A percentile compares a stretch with the other conserved stretches of the same genome.
Evolutionary conservation across 1,140 invertebrate genomes (phyloP).

Genomic region (Drosophila orosa): DNA sequence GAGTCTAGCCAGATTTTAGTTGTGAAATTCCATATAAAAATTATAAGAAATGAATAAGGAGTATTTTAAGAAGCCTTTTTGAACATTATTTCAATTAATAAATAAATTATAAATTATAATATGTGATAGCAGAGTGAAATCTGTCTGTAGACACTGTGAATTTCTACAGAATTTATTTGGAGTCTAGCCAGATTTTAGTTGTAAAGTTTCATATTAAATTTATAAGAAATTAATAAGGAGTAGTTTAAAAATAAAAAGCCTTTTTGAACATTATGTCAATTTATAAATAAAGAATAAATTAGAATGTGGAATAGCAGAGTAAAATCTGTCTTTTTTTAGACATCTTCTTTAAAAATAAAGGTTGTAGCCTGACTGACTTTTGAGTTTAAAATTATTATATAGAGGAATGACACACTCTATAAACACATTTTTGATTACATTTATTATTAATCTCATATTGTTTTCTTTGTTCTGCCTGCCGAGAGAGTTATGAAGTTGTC

Average conservation of each 20-base stretch:
- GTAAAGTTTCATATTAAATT: neutral
- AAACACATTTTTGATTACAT: neutral
- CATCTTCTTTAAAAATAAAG: neutral
- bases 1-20: too few species aligned
- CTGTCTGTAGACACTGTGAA: too few species aligned
- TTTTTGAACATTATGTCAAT: too few species aligned
- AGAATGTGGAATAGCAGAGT: too few species aligned
- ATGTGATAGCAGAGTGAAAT: too few species aligned
- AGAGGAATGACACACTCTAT: neutral
- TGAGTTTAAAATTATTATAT: neutral
- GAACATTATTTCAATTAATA: too few species aligned
- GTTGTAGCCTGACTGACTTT: neutral
- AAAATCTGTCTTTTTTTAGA: neutral
- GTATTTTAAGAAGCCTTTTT: too few species aligned
- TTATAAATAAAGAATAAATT: too few species aligned
- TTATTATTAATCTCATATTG: neutral
- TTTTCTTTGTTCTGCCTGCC: neutral
- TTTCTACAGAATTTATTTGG: neutral
- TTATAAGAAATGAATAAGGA: neutral
- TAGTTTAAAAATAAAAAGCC: too few species aligned
- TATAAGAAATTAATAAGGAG: neutral
- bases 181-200: too few species aligned
- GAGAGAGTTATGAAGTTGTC: slow-evolving; percentile 11
- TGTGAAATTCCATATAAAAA: neutral
- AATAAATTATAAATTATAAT: too few species aligned